Percentiles rank a stretch among this genome's conserved stretches.
Conservation (phyloP, 1,140 invertebrate species). For the Ostrea denselamellosa region DNA sequence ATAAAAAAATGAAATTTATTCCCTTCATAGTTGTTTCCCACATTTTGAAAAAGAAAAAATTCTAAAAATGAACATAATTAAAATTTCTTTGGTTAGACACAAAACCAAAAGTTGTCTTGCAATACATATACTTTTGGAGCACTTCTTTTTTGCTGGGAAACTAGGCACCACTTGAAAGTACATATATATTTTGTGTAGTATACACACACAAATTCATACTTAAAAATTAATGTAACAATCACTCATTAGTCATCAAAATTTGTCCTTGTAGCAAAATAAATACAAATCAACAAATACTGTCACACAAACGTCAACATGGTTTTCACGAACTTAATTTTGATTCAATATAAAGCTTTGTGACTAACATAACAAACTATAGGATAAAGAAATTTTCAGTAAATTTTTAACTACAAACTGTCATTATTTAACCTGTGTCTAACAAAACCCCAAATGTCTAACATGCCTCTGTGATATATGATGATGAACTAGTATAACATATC, state of each 20-base stretch:
- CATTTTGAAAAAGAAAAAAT: slow-evolving; percentile 4
- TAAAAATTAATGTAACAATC: not conserved
- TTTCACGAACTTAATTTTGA: not conserved
- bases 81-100: slow-evolving; percentile 34
- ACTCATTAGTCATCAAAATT: slow-evolving; percentile 15
- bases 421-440: slow-evolving; percentile 28
- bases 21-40: slow-evolving; percentile 6
- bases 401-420: not conserved
- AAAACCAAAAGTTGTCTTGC: not conserved
- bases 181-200: slow-evolving; percentile 1
- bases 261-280: slow-evolving; percentile 21
- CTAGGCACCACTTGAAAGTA: slow-evolving; percentile 11
- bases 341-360: slow-evolving; percentile 32
- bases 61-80: not conserved
- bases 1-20: slow-evolving; percentile 13
- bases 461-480: slow-evolving; percentile 7
- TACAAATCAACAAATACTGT: slow-evolving; percentile 23
- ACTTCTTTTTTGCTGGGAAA: slow-evolving; percentile 18
- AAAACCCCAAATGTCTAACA: slow-evolving; percentile 6
- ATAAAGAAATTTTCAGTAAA: not conserved
- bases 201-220: not conserved
- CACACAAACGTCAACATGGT: not conserved
- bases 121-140: not conserved
- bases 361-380: not conserved
- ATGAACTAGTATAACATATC: not conserved